phyloP scores from a whole-genome alignment of 2,797 vertebrate genomes.

The Aphelocoma californica region DNA sequence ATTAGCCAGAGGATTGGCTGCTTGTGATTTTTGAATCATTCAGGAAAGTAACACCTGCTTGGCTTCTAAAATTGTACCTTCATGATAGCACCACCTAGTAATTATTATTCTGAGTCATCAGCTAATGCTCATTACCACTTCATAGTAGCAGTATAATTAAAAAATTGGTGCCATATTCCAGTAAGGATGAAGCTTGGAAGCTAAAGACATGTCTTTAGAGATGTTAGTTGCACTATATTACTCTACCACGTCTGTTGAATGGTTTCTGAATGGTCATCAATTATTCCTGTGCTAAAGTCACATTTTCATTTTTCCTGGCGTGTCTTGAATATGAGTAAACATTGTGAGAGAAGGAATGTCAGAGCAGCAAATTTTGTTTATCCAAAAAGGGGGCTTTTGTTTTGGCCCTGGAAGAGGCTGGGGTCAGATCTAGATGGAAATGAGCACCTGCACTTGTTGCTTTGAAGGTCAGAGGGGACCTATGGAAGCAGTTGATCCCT shows the following conservation, averaged over 20 bases:
- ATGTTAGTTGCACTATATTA: not conserved
- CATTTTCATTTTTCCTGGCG: not conserved
- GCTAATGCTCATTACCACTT: slow-evolving; percentile 59
- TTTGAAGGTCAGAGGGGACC: not conserved
- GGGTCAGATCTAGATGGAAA: not conserved
- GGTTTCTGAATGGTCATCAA: not conserved
- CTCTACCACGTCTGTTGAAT: not conserved
- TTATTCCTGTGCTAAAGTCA: not conserved
- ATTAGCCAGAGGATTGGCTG: slow-evolving; percentile 58
- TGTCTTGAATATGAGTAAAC: not conserved
- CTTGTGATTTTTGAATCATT: slow-evolving; percentile 66
- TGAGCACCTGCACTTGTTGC: not conserved
- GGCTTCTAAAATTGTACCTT: slow-evolving; percentile 67
- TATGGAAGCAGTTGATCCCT: not conserved
- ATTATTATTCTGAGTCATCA: slow-evolving; percentile 73
- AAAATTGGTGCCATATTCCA: slow-evolving; percentile 30
- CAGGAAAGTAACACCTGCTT: slow-evolving; percentile 68
- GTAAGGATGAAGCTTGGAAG: slow-evolving; percentile 6
- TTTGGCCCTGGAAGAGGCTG: not conserved
- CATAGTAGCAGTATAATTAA: slow-evolving; percentile 65
- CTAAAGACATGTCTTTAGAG: not conserved
- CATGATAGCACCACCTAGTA: slow-evolving; percentile 63
- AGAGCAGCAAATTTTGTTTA: not conserved
- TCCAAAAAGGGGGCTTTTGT: not conserved
- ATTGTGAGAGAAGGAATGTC: not conserved